Base-by-base conservation (phyloP, 1,140 invertebrate genomes). In the Anoplophora glabripennis region DNA sequence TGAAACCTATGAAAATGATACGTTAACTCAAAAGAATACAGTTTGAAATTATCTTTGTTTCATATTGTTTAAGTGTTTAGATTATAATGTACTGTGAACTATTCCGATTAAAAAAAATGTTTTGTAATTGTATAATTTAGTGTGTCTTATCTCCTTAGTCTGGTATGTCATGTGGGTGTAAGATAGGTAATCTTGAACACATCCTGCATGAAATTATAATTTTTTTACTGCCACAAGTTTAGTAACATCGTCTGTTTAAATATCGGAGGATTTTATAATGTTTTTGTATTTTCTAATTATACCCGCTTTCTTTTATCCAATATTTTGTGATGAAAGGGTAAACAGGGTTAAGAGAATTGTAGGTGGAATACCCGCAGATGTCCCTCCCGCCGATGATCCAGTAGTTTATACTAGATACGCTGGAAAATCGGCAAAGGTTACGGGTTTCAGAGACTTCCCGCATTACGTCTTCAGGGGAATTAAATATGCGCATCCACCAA, bases 1-100 rank as follows among this genome's bases (percentile, higher is more conserved):
- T 36, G 88, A 91, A 74, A 89, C 82, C 15, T 92, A 92, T 67
- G 89, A 91, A 69, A 84, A 88, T 73, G 82, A 84, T 62, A 86
- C 84, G 55, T 75, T 83, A 57, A 83, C 80, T 5, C 78, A 81
- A 59, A 81, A 83, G 65, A 73, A 72, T 59, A 57, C 42, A 35
- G 63, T 72, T 17, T 73, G 63, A 62, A 28, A 28, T 28, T 28
- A 28, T 53, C 47, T 52, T n/a, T 41, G 21, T 28, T 28, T 28
- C 5, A 5, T 28, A 28, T 28, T 28, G 21, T 28, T 28, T 28
- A 28, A 5, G 5, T 5, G 21, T 28, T 28, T 28, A 28, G 21
- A 28, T 28, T 28, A 5, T 28, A 28, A 3, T 28, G 21, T 28
- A 28, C 21, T 28, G 2, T 28, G 21, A 28, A 28, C 2, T 28